phyloP scores from a whole-genome alignment of 2,888 invertebrate genomes.

The Ametastegia equiseti region DNA sequence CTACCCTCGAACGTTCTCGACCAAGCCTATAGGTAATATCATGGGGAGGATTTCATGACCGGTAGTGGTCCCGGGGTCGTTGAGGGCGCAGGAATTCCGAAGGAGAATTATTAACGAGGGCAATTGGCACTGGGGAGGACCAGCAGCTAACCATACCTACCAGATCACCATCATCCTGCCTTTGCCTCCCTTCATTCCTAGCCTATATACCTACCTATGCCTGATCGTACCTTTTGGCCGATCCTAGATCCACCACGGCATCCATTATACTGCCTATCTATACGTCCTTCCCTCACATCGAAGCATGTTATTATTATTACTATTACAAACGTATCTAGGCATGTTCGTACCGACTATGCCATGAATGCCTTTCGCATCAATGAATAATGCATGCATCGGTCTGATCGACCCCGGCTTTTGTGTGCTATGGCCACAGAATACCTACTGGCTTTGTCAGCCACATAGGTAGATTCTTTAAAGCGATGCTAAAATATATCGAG shows the following conservation, averaged over 20 bases:
- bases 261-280: not conserved
- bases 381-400: conserved; percentile 35
- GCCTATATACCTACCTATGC: not conserved
- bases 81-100: conserved; percentile 27
- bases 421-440: not conserved
- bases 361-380: not conserved
- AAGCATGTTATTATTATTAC: conserved; percentile 7
- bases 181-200: not conserved
- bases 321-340: not conserved
- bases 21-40: not conserved
- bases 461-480: not conserved
- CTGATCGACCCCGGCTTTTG: not conserved
- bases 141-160: no score
- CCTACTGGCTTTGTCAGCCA: not conserved
- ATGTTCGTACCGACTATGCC: no score
- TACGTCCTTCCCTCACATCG: not conserved
- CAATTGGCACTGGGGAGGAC: conserved; percentile 24
- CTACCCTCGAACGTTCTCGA: not conserved
- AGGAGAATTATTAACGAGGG: conserved; percentile 45
- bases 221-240: not conserved
- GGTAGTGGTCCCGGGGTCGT: conserved; percentile 10
- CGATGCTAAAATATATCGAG: not conserved
- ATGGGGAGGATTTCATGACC: not conserved
- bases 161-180: no score
- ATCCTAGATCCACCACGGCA: not conserved